These are phyloP conservation scores for Syngnathus floridae DNA, from an alignment of 2,113 vertebrate genomes.

Conservation along the genomic window DNA sequence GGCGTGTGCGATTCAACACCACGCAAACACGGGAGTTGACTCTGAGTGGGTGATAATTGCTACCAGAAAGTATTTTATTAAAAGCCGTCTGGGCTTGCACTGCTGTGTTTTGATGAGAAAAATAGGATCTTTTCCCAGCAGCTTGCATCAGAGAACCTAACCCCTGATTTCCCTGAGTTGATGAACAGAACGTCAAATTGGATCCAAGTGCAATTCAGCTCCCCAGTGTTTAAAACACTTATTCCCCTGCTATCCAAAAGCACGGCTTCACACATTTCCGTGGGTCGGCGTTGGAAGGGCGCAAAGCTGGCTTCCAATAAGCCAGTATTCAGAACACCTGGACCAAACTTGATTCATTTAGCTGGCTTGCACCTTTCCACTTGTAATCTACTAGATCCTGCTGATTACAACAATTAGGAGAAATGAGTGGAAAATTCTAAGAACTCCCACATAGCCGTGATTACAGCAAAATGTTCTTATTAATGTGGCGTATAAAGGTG, in stretches of 20 bases:
- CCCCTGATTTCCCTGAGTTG: slow-evolving; percentile 30
- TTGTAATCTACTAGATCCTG: slow-evolving; percentile 4
- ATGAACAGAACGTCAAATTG: slow-evolving; percentile 27
- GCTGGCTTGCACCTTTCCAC: slow-evolving; percentile 28
- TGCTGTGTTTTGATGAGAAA: slow-evolving; percentile 41
- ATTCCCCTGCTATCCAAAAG: slow-evolving; percentile 21
- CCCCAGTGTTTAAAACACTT: slow-evolving; percentile 19
- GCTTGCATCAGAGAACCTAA: slow-evolving; percentile 29
- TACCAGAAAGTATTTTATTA: slow-evolving; percentile 62
- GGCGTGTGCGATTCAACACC: slow-evolving; percentile 41
- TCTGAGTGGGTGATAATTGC: slow-evolving; percentile 68
- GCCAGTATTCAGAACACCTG: slow-evolving; percentile 6
- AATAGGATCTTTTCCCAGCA: slow-evolving; percentile 12
- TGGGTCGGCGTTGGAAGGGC: slow-evolving; percentile 6
- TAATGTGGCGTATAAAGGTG: slow-evolving; percentile 21
- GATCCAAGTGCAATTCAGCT: slow-evolving; percentile 19
- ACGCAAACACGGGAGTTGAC: slow-evolving; percentile 56
- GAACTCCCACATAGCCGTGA: slow-evolving; percentile 8
- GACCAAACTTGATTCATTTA: slow-evolving; percentile 4
- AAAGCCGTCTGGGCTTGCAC: slow-evolving; percentile 57
- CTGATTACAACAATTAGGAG: slow-evolving; percentile 19
- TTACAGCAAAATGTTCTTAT: slow-evolving; percentile 11
- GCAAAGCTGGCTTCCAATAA: slow-evolving; percentile 19
- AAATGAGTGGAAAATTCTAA: slow-evolving; percentile 12
- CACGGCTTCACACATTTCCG: slow-evolving; percentile 14